phyloP scores from a whole-genome alignment of 2,797 vertebrate genomes.

The Phrynocephalus guinanensis region DNA sequence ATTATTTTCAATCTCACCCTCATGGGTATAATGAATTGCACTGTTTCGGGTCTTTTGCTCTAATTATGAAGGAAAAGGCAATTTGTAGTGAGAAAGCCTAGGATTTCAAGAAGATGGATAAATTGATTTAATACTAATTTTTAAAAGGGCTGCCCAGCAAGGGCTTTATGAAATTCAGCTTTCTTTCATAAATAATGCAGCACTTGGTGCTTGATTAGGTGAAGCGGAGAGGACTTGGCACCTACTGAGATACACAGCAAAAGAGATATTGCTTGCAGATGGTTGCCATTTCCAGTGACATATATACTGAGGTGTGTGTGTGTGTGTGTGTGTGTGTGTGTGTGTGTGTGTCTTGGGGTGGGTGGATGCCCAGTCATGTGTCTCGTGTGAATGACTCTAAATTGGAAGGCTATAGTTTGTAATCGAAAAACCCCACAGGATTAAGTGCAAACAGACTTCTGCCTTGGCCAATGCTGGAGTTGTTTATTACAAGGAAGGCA shows the following conservation, averaged over 20 bases:
- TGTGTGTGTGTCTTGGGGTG: neutral
- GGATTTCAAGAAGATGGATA: constrained; percentile 55
- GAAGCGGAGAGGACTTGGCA: constrained; percentile 67
- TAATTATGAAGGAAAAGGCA: constrained; percentile 46
- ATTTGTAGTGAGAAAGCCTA: constrained; percentile 53
- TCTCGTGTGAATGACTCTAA: neutral
- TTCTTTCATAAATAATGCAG: constrained; percentile 78
- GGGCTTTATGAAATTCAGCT: constrained; percentile 71
- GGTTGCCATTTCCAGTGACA: constrained; percentile 47
- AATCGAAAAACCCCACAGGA: constrained; percentile 11
- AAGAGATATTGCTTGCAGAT: constrained; percentile 59
- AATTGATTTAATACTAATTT: constrained; percentile 41
- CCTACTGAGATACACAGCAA: constrained; percentile 66
- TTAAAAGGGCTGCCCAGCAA: constrained; percentile 58
- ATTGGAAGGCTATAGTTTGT: constrained; percentile 34
- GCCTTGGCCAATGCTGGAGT: neutral
- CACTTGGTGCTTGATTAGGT: constrained; percentile 67
- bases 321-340: no score
- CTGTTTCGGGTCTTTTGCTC: constrained; percentile 46
- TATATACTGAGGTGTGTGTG: neutral
- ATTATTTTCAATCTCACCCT: constrained; percentile 36
- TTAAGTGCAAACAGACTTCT: constrained; percentile 13
- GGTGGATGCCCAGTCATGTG: neutral
- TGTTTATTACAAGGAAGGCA: neutral
- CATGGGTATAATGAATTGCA: constrained; percentile 34